A percentile compares a stretch with the other conserved stretches of the same genome.
Evolutionary conservation across 2,888 invertebrate genomes (phyloP).

Genomic region (Conops quadrifasciatus): DNA sequence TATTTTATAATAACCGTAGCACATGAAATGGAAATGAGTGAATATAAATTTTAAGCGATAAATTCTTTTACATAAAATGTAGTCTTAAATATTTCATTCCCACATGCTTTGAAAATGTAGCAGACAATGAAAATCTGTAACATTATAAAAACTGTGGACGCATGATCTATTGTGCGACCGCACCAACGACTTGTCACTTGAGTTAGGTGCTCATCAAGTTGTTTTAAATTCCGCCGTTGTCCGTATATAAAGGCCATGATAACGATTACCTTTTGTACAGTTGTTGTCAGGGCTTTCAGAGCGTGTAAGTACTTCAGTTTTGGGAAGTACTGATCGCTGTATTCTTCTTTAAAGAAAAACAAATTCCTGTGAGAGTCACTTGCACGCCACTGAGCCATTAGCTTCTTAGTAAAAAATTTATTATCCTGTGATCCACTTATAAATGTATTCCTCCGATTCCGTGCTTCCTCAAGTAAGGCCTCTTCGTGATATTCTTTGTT

Average conservation of each 20-base stretch:
- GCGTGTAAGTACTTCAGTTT: background rate
- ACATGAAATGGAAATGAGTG: no score
- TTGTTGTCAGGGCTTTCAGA: constrained; percentile 9
- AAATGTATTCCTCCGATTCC: constrained; percentile 50
- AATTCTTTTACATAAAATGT: constrained; percentile 18
- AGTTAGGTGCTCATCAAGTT: constrained; percentile 50
- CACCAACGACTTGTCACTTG: constrained; percentile 55
- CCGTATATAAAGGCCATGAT: constrained; percentile 23
- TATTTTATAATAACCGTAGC: no score
- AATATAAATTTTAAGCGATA: background rate
- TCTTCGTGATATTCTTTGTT: constrained; percentile 57
- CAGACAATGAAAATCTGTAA: constrained; percentile 53
- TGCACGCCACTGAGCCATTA: constrained; percentile 6
- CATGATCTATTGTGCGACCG: constrained; percentile 50
- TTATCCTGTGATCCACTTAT: constrained; percentile 21
- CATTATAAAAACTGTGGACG: constrained; percentile 53
- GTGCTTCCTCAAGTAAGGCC: constrained; percentile 50
- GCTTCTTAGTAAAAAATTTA: background rate
- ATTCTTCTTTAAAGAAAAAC: constrained; percentile 58
- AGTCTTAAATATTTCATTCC: constrained; percentile 23
- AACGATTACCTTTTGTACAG: constrained; percentile 20
- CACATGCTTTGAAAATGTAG: constrained; percentile 14
- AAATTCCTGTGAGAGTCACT: constrained; percentile 46
- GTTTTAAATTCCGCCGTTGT: constrained; percentile 37
- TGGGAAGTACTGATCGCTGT: constrained; percentile 47